These are phyloP conservation scores for Podarcis siculus DNA, from an alignment of 2,797 vertebrate genomes.

Conservation along the genomic window DNA sequence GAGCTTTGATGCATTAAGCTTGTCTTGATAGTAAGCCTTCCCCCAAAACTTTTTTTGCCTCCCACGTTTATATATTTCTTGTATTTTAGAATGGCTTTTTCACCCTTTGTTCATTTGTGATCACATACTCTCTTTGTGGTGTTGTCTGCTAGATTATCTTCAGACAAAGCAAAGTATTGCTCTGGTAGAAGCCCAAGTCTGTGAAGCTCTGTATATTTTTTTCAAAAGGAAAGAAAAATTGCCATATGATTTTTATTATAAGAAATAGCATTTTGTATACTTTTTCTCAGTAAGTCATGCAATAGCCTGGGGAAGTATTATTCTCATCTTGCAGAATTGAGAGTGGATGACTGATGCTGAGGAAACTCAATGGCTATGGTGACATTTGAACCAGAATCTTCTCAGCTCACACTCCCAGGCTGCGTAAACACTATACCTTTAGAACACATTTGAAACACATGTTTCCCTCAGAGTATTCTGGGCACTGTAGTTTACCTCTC, in stretches of 20 bases:
- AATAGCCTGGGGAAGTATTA: background rate
- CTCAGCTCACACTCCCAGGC: background rate
- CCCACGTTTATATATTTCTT: background rate
- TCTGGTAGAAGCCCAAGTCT: background rate
- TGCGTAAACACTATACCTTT: no score
- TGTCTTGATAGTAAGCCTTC: constrained; percentile 22
- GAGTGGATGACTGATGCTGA: background rate
- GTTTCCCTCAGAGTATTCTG: no score
- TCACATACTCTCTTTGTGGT: background rate
- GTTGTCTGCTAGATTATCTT: background rate
- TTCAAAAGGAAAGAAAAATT: background rate
- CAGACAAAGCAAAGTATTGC: background rate
- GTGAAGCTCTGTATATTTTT: background rate
- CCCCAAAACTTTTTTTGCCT: background rate
- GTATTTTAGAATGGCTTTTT: background rate
- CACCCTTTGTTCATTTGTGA: background rate
- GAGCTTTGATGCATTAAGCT: constrained; percentile 15
- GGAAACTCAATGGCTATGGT: background rate
- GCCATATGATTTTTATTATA: background rate
- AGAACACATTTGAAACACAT: no score
- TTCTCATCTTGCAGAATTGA: background rate
- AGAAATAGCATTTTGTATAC: background rate
- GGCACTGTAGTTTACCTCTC: no score
- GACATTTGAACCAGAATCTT: background rate
- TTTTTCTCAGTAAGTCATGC: background rate